Conservation (phyloP, 2,888 invertebrate genomes). For the Drosophila sordidapex region DNA sequence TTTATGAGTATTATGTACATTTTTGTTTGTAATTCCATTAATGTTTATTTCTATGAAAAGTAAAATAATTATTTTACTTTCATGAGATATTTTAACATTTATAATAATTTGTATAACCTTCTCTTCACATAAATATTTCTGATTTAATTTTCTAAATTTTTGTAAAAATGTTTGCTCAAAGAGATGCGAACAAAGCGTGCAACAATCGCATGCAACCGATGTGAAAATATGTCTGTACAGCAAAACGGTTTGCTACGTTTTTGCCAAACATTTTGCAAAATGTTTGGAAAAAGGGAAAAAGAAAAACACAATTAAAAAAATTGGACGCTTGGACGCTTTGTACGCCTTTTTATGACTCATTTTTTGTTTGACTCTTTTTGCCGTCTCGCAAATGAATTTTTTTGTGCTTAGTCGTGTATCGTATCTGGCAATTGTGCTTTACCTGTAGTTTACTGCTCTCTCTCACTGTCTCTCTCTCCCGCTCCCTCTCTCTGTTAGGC, state of each 20-base stretch:
- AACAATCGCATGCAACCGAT: neutral
- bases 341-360: slow-evolving; percentile 59
- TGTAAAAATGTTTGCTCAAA: neutral
- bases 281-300: neutral
- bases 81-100: neutral
- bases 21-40: no score
- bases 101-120: neutral
- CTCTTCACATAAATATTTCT: neutral
- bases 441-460: slow-evolving; percentile 58
- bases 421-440: slow-evolving; percentile 52
- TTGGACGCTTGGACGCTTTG: slow-evolving; percentile 41
- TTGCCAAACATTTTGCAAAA: slow-evolving; percentile 15
- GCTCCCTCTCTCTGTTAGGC: neutral
- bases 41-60: neutral
- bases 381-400: slow-evolving; percentile 63
- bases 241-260: neutral
- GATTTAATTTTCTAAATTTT: neutral
- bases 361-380: slow-evolving; percentile 48
- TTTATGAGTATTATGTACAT: no score
- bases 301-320: slow-evolving; percentile 26
- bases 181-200: neutral
- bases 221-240: neutral
- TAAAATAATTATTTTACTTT: neutral
- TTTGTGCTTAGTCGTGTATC: slow-evolving; percentile 50
- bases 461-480: slow-evolving; percentile 3